phyloP scores from a whole-genome alignment of 2,113 vertebrate species.

The Accipiter cooperii region DNA sequence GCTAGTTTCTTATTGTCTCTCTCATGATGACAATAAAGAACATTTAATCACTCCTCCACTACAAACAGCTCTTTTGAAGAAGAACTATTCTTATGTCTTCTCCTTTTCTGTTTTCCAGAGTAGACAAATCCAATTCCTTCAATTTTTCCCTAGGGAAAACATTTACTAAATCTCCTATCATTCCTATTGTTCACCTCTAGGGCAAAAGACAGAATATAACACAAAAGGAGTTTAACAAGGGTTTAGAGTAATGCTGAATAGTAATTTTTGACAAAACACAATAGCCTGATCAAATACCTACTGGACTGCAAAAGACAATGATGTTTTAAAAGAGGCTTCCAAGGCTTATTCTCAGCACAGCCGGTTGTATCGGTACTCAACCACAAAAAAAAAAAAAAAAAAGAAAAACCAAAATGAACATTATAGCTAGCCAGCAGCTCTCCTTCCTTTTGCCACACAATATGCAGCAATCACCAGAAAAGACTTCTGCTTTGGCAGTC shows the following conservation, averaged over 20 bases:
- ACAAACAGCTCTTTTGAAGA: not conserved
- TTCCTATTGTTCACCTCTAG: not conserved
- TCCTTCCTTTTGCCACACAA: not conserved
- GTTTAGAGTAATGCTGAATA: not conserved
- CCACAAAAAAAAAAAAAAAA: not conserved
- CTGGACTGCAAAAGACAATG: not conserved
- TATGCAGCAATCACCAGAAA: not conserved
- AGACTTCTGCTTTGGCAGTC: not conserved
- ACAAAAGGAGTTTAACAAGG: not conserved
- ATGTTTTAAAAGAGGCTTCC: not conserved
- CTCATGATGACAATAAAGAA: not conserved
- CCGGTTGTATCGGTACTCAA: not conserved
- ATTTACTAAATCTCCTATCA: not conserved
- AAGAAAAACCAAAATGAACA: not conserved
- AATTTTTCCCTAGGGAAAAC: not conserved
- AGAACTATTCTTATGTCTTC: not conserved
- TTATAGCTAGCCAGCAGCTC: not conserved
- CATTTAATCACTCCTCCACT: not conserved
- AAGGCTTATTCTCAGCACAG: not conserved
- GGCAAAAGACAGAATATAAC: not conserved
- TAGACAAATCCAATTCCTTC: not conserved
- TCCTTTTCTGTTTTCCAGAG: not conserved
- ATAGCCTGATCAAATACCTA: not conserved
- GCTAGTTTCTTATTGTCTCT: not conserved
- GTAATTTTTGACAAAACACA: not conserved